Evolutionary conservation across 2,888 invertebrate species (phyloP).

Genomic region (Ectobius pallidus): DNA sequence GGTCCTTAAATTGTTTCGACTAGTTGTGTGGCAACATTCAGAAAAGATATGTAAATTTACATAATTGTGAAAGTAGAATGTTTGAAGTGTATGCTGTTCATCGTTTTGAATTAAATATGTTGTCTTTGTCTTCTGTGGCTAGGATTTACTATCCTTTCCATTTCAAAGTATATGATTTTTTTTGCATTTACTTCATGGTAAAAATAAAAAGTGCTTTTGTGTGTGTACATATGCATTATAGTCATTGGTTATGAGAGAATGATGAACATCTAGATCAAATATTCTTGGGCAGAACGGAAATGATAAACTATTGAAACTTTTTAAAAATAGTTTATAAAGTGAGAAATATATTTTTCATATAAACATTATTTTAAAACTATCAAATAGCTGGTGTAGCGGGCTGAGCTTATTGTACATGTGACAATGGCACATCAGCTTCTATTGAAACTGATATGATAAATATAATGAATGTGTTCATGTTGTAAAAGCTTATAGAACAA

Average conservation of each 20-base stretch:
- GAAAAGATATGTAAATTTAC: not conserved
- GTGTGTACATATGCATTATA: not conserved
- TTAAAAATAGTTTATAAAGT: not conserved
- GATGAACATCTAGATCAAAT: no score
- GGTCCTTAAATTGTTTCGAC: not conserved
- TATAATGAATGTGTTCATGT: no score
- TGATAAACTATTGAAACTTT: not conserved
- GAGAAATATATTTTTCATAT: not conserved
- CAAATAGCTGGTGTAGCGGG: not conserved
- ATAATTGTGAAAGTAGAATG: conserved; percentile 11
- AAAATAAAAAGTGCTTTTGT: conserved; percentile 23
- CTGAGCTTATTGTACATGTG: not conserved
- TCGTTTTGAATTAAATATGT: not conserved
- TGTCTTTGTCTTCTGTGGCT: conserved; percentile 22
- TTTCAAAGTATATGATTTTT: conserved; percentile 10
- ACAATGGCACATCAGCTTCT: no score
- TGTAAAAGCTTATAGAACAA: no score
- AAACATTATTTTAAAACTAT: not conserved
- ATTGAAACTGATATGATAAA: no score
- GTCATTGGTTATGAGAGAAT: not conserved
- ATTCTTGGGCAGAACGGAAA: no score
- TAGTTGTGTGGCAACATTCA: conserved; percentile 3
- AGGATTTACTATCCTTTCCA: conserved; percentile 14
- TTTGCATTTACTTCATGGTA: conserved; percentile 29
- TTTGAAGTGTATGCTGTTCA: conserved; percentile 6